Percentiles rank a stretch among this genome's conserved stretches.
These are phyloP conservation scores for Mus musculus DNA, from an alignment of 2,113 vertebrate genomes.

Conservation along the genomic window GRCm39 chr1:60261501-60262000, in stretches of 20 bases:
- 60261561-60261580: neutral
- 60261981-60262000: neutral
- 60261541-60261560: neutral
- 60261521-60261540: conserved; percentile 97
- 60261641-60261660: conserved; percentile 26
- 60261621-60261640: conserved; percentile 40
- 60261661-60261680: conserved; percentile 51
- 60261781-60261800: conserved; percentile 38
- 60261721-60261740: conserved; percentile 24
- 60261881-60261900: neutral
- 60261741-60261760: conserved; percentile 36
- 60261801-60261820: conserved; percentile 20
- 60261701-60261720: neutral
- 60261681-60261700: conserved; percentile 37
- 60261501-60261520: conserved; percentile 94
- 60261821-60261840: conserved; percentile 18
- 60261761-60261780: neutral
- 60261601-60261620: neutral
- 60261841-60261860: neutral
- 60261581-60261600: conserved; percentile 53
- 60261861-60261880: neutral
- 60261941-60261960: too few relatives aligned
- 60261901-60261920: neutral
- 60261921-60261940: neutral
- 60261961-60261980: neutral